A percentile compares a stretch with the other conserved stretches of the same genome.
These are phyloP conservation scores for Bombus sibiricus DNA, from an alignment of 1,140 invertebrate species.

Conservation along the genomic window DNA sequence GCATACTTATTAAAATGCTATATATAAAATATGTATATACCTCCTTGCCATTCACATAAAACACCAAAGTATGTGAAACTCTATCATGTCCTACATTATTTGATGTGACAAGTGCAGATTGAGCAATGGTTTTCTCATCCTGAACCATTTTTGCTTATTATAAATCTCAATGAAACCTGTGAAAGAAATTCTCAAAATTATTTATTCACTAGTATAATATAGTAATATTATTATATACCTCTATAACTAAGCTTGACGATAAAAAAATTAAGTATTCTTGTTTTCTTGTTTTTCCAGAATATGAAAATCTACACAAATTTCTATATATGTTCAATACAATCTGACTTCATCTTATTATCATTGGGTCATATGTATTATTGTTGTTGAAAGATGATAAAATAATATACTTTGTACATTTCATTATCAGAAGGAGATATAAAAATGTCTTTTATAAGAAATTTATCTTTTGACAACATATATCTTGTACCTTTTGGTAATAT, in stretches of 20 bases:
- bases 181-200: not conserved
- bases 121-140: not conserved
- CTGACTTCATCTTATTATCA: not conserved
- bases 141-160: not conserved
- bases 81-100: not conserved
- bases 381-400: not conserved
- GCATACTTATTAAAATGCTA: not conserved
- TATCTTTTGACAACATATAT: not conserved
- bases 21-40: constrained; percentile 66
- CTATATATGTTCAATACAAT: not conserved
- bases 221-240: not conserved
- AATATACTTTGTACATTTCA: not conserved
- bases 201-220: not conserved
- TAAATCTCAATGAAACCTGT: not conserved
- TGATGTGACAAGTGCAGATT: not conserved
- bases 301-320: not conserved
- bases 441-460: not conserved
- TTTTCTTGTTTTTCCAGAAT: not conserved
- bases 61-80: constrained; percentile 70
- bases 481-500: not conserved
- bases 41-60: constrained; percentile 81
- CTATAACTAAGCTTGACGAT: not conserved
- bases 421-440: not conserved
- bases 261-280: not conserved
- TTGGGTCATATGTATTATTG: not conserved